These are phyloP conservation scores for Temnothorax curvispinosus DNA, from an alignment of 1,140 invertebrate genomes.

Conservation along the genomic window DNA sequence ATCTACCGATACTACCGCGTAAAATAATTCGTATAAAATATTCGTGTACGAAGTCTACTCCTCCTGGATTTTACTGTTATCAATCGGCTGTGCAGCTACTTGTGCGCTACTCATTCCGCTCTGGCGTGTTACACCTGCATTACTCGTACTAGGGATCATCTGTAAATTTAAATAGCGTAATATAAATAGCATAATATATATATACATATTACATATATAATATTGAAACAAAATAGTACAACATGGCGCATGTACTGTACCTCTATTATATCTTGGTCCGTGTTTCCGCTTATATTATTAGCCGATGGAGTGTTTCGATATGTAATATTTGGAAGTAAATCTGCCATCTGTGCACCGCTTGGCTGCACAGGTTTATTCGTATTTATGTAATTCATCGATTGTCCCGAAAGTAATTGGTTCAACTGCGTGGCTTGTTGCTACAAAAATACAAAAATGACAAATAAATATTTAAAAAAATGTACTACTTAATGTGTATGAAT, in stretches of 20 bases:
- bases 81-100: conserved; percentile 11
- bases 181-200: not conserved
- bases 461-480: not conserved
- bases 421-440: conserved; percentile 18
- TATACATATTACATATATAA: not conserved
- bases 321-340: conserved; percentile 41
- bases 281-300: not conserved
- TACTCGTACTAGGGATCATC: conserved; percentile 35
- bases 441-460: not conserved
- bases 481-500: not conserved
- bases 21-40: conserved; percentile 36
- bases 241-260: not conserved
- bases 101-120: conserved; percentile 9
- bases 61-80: conserved; percentile 37
- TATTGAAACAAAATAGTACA: not conserved
- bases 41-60: not conserved
- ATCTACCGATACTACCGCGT: not conserved
- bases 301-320: conserved; percentile 21
- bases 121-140: not conserved
- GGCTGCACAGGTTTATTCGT: not conserved
- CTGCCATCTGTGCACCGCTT: not conserved
- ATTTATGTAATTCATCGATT: conserved; percentile 33
- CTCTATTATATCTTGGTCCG: conserved; percentile 25
- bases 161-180: conserved; percentile 13
- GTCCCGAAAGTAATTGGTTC: not conserved